A percentile compares a stretch with the other conserved stretches of the same genome.
These are phyloP conservation scores for Danio albolineatus DNA, from an alignment of 2,797 vertebrate genomes.

Conservation along the genomic window DNA sequence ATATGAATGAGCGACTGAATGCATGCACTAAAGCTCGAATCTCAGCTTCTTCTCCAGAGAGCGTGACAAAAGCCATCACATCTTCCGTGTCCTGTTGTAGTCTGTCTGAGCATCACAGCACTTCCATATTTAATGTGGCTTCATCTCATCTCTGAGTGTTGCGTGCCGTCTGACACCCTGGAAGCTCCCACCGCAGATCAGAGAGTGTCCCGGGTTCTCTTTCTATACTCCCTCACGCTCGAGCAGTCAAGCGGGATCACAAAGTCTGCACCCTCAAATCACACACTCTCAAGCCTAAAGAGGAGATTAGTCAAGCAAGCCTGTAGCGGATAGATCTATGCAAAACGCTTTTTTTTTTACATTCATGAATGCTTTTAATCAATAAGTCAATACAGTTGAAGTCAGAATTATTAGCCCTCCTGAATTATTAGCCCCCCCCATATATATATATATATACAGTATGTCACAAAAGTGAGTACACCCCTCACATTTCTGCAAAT, in stretches of 20 bases:
- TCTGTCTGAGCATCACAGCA: conserved; percentile 22
- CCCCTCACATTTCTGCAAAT: too few relatives aligned
- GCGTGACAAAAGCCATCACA: conserved; percentile 27
- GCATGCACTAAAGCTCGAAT: conserved; percentile 32
- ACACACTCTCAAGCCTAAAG: conserved; percentile 2
- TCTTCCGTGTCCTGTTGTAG: conserved; percentile 39
- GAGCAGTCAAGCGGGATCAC: conserved; percentile 8
- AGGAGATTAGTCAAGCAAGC: conserved; percentile 22
- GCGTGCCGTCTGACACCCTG: conserved; percentile 46
- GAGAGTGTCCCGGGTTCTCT: background rate
- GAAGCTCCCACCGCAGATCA: conserved; percentile 13
- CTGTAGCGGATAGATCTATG: conserved; percentile 53
- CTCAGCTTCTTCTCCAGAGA: conserved; percentile 47
- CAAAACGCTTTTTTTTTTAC: conserved; percentile 69
- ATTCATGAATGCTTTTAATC: conserved; percentile 76
- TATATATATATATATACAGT: too few relatives aligned
- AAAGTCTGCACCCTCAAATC: conserved; percentile 2
- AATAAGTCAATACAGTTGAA: conserved; percentile 74
- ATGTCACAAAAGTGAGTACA: too few relatives aligned
- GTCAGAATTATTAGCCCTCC: too few relatives aligned
- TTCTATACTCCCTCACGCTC: conserved; percentile 1
- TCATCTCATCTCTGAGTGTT: conserved; percentile 50
- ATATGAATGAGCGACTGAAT: conserved; percentile 29
- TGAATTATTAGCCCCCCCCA: too few relatives aligned
- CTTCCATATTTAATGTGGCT: conserved; percentile 57